Evolutionary conservation across 2,888 invertebrate genomes (phyloP).

Genomic region (Tanytarsus gracilentus): DNA sequence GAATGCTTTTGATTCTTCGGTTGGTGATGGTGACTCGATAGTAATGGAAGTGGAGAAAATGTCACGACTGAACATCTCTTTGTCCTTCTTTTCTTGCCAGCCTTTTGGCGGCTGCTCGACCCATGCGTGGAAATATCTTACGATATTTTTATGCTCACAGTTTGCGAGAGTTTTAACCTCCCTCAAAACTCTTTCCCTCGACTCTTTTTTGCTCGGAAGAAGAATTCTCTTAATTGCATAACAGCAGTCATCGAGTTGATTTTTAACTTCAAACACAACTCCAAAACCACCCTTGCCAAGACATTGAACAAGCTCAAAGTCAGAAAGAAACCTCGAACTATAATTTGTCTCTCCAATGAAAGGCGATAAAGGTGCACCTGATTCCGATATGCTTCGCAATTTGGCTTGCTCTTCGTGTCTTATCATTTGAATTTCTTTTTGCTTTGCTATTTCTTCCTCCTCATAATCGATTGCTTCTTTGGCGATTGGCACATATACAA

Average conservation of each 20-base stretch:
- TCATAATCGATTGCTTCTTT: constrained; percentile 36
- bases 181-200: constrained; percentile 79
- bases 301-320: constrained; percentile 73
- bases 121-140: constrained; percentile 94
- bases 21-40: constrained; percentile 38
- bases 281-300: constrained; percentile 92
- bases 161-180: constrained; percentile 93
- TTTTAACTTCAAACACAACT: constrained; percentile 88
- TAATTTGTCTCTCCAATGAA: constrained; percentile 29
- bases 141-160: constrained; percentile 90
- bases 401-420: constrained; percentile 30
- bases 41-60: constrained; percentile 40
- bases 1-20: constrained; percentile 22
- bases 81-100: constrained; percentile 78
- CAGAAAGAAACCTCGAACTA: constrained; percentile 65
- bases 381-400: constrained; percentile 1
- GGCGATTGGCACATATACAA: constrained; percentile 40
- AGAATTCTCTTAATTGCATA: constrained; percentile 94
- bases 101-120: constrained; percentile 80
- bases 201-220: constrained; percentile 70
- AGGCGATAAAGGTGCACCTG: constrained; percentile 34
- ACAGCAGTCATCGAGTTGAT: constrained; percentile 85
- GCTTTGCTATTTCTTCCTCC: constrained; percentile 33
- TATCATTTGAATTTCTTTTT: constrained; percentile 36
- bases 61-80: constrained; percentile 40